Conservation (phyloP, 2,888 invertebrate genomes). For the Melinaea marsaeus region DNA sequence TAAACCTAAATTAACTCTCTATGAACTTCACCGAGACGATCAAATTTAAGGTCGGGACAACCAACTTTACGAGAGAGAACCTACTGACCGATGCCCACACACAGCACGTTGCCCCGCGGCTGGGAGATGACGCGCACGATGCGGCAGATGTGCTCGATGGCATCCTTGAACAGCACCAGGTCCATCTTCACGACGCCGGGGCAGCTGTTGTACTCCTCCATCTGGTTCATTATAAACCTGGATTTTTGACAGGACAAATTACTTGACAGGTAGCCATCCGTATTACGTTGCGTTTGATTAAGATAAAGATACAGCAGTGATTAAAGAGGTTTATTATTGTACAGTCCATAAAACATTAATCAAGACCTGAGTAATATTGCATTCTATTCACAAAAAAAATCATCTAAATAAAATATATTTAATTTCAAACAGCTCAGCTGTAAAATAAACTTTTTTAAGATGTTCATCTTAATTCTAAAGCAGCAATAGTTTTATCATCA, state of each 20-base stretch:
- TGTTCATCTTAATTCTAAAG: background rate
- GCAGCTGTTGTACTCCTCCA: slow-evolving; percentile 88
- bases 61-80: background rate
- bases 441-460: background rate
- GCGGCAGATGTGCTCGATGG: slow-evolving; percentile 90
- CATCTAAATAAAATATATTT: too few species aligned
- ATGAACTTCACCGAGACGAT: too few species aligned
- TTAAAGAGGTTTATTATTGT: too few species aligned
- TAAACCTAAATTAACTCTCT: too few species aligned
- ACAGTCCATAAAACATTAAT: too few species aligned
- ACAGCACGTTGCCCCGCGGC: slow-evolving; percentile 88
- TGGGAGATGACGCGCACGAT: slow-evolving; percentile 90
- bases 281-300: background rate
- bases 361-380: too few species aligned
- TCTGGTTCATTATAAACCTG: slow-evolving; percentile 74
- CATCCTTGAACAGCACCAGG: slow-evolving; percentile 90
- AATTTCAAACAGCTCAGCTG: background rate
- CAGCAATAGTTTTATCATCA: slow-evolving; percentile 29
- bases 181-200: slow-evolving; percentile 89
- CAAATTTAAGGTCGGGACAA: background rate
- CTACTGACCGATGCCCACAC: slow-evolving; percentile 85
- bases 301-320: background rate
- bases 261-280: background rate
- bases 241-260: background rate
- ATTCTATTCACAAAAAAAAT: too few species aligned